These are phyloP conservation scores for Hydrochoerus hydrochaeris DNA, from an alignment of 2,113 vertebrate genomes.

Conservation along the genomic window DNA sequence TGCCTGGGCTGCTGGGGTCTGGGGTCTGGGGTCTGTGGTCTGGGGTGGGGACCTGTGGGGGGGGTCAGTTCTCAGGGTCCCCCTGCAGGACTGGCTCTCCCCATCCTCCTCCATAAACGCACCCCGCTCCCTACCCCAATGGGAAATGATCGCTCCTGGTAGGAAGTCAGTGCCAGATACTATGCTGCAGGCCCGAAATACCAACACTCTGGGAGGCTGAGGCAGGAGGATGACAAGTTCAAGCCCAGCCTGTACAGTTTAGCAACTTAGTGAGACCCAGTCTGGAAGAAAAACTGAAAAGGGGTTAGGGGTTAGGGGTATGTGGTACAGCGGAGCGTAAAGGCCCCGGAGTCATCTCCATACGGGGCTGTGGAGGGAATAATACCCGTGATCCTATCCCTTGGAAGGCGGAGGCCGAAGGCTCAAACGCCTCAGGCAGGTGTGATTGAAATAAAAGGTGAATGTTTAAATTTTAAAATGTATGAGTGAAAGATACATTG, in stretches of 20 bases:
- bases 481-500: background rate
- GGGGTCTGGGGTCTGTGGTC: no score
- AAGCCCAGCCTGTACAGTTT: background rate
- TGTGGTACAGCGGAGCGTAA: background rate
- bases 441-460: background rate
- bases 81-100: no score
- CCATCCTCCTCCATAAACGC: constrained; percentile 10
- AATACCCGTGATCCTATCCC: background rate
- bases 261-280: background rate
- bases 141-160: background rate
- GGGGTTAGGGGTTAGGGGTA: no score
- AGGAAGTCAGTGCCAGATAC: background rate
- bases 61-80: background rate
- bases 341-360: background rate
- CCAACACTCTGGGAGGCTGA: background rate
- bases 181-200: background rate
- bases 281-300: background rate
- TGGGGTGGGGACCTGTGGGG: no score
- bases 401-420: background rate
- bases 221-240: background rate
- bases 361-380: no score
- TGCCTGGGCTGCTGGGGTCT: constrained; percentile 18
- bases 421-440: background rate
- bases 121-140: background rate
- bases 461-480: background rate